phyloP scores from a whole-genome alignment of 2,113 vertebrate species.

The Mirza zaza region DNA sequence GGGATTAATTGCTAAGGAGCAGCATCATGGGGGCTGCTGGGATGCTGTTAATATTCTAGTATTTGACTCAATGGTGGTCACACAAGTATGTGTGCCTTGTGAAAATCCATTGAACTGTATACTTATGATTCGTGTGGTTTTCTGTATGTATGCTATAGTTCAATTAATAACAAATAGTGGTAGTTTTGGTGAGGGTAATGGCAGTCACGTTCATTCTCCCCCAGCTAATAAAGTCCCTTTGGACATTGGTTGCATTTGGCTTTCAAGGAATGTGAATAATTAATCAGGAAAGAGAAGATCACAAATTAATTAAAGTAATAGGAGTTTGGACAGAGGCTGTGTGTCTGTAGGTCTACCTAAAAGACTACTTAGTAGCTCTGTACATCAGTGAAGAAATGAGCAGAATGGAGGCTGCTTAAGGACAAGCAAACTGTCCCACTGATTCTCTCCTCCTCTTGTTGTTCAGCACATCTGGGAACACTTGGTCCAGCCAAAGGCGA shows the following conservation, averaged over 20 bases:
- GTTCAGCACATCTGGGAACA: neutral
- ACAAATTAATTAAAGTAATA: neutral
- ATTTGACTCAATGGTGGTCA: neutral
- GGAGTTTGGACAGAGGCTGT: neutral
- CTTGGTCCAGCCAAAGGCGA: neutral
- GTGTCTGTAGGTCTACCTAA: neutral
- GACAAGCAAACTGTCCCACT: accelerated
- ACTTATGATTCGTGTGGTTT: neutral
- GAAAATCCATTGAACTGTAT: neutral
- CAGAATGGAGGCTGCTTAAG: neutral
- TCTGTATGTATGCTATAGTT: neutral
- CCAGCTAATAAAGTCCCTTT: neutral
- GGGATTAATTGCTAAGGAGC: neutral
- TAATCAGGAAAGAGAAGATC: neutral
- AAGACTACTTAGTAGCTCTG: neutral
- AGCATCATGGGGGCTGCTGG: neutral
- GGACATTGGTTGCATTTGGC: neutral
- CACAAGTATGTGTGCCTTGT: neutral
- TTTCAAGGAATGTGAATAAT: neutral
- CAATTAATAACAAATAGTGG: neutral
- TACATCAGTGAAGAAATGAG: neutral
- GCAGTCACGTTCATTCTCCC: neutral
- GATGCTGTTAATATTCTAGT: neutral
- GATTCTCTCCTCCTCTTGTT: too few relatives aligned
- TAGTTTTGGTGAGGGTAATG: neutral